These are phyloP conservation scores for Apamea anceps DNA, from an alignment of 2,888 invertebrate species.

Conservation along the genomic window DNA sequence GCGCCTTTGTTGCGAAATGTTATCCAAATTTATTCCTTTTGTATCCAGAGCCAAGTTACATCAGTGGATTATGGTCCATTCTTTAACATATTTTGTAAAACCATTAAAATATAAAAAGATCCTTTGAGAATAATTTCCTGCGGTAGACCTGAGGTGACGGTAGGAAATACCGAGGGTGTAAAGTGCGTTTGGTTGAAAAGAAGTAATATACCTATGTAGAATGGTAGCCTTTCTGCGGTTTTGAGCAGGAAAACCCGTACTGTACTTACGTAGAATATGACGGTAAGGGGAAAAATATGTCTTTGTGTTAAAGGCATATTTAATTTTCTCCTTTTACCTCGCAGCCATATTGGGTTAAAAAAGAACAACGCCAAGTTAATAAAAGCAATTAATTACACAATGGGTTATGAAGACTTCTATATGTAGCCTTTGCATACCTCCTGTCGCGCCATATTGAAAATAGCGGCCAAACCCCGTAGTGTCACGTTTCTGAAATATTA, in stretches of 20 bases:
- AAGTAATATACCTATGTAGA: slow-evolving; percentile 13
- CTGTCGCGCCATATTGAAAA: too few relatives aligned
- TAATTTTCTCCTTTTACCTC: too few relatives aligned
- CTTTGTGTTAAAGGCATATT: neutral
- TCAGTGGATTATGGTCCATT: slow-evolving; percentile 22
- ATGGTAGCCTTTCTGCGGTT: slow-evolving; percentile 14
- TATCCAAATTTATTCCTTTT: slow-evolving; percentile 44
- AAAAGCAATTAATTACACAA: neutral
- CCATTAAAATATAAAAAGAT: slow-evolving; percentile 40
- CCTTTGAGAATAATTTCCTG: slow-evolving; percentile 47
- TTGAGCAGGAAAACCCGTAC: neutral
- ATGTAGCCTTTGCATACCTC: too few relatives aligned
- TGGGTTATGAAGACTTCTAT: too few relatives aligned
- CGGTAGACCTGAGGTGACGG: slow-evolving; percentile 35
- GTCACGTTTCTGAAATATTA: too few relatives aligned
- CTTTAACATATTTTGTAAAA: slow-evolving; percentile 29
- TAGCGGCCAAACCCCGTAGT: too few relatives aligned
- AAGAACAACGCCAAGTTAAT: neutral
- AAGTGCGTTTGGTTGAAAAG: slow-evolving; percentile 8
- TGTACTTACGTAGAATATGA: neutral
- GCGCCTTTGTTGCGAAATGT: slow-evolving; percentile 7
- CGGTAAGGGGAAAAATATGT: neutral
- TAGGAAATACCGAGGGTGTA: slow-evolving; percentile 21
- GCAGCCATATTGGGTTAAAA: neutral
- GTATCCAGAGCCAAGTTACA: slow-evolving; percentile 14